Evolutionary conservation across 2,113 vertebrate genomes (phyloP).

Genomic region (Nothoprocta perdicaria): DNA sequence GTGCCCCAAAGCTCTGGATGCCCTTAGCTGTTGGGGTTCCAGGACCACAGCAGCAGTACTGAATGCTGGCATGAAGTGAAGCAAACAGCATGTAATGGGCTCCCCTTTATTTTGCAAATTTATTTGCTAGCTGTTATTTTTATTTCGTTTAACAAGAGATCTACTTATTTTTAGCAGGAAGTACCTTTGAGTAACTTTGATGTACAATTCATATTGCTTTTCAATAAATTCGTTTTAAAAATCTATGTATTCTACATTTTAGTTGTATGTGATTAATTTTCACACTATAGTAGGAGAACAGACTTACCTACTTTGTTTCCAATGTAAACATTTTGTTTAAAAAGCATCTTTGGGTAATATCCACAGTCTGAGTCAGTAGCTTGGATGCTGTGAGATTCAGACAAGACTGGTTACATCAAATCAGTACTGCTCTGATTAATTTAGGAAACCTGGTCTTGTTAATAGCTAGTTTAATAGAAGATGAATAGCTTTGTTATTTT

Average conservation of each 20-base stretch:
- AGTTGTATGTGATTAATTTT: not conserved
- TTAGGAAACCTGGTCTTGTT: slow-evolving; percentile 32
- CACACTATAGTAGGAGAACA: not conserved
- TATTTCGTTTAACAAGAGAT: not conserved
- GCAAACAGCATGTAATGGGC: not conserved
- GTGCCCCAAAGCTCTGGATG: not conserved
- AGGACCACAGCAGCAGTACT: not conserved
- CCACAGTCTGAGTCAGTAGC: slow-evolving; percentile 24
- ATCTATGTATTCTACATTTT: not conserved
- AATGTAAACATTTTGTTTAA: not conserved
- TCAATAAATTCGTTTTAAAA: not conserved
- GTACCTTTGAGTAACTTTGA: not conserved
- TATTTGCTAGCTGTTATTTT: not conserved
- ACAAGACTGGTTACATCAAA: slow-evolving; percentile 49
- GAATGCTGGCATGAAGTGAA: not conserved
- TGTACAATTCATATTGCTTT: not conserved
- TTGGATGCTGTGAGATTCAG: not conserved
- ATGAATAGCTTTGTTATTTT: too few relatives aligned
- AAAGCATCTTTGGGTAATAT: not conserved
- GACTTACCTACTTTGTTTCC: not conserved
- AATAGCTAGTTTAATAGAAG: too few relatives aligned
- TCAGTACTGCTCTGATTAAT: slow-evolving; percentile 15
- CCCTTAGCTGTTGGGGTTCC: not conserved
- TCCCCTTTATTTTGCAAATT: not conserved
- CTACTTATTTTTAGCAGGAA: not conserved